phyloP scores from a whole-genome alignment of 2,113 vertebrate genomes.

The Athene noctua region DNA sequence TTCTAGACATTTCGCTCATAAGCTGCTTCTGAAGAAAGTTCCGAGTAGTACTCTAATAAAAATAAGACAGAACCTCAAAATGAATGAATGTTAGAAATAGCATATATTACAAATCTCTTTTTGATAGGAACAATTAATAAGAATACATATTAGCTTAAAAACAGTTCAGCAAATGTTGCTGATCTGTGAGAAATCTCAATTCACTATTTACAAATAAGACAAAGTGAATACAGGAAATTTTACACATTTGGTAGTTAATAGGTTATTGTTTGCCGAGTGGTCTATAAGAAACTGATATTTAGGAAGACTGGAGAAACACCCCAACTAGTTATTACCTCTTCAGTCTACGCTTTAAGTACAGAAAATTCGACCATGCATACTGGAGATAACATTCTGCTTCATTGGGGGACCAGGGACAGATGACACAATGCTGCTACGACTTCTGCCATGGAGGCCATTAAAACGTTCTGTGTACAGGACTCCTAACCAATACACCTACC shows the following conservation, averaged over 20 bases:
- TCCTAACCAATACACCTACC: not conserved
- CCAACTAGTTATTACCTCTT: conserved; percentile 69
- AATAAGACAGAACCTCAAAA: conserved; percentile 80
- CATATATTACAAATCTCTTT: conserved; percentile 83
- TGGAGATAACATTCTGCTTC: conserved; percentile 69
- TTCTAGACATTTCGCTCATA: conserved; percentile 69
- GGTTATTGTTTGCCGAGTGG: conserved; percentile 76
- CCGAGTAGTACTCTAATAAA: conserved; percentile 76
- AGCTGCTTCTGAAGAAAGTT: conserved; percentile 80
- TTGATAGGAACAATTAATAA: conserved; percentile 82
- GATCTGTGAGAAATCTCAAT: conserved; percentile 77
- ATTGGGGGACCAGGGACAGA: conserved; percentile 39
- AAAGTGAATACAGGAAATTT: conserved; percentile 84
- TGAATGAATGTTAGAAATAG: conserved; percentile 82
- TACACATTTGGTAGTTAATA: conserved; percentile 83
- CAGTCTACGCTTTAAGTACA: conserved; percentile 60
- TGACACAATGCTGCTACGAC: conserved; percentile 3
- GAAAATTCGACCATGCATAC: conserved; percentile 59
- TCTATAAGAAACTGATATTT: conserved; percentile 76
- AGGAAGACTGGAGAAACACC: conserved; percentile 76
- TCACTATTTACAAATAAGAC: conserved; percentile 86
- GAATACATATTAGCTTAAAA: conserved; percentile 85
- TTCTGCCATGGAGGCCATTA: conserved; percentile 33
- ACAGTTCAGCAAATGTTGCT: conserved; percentile 83
- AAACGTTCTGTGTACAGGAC: conserved; percentile 26